phyloP scores from a whole-genome alignment of 2,797 vertebrate species.

The Danio jaintianensis region DNA sequence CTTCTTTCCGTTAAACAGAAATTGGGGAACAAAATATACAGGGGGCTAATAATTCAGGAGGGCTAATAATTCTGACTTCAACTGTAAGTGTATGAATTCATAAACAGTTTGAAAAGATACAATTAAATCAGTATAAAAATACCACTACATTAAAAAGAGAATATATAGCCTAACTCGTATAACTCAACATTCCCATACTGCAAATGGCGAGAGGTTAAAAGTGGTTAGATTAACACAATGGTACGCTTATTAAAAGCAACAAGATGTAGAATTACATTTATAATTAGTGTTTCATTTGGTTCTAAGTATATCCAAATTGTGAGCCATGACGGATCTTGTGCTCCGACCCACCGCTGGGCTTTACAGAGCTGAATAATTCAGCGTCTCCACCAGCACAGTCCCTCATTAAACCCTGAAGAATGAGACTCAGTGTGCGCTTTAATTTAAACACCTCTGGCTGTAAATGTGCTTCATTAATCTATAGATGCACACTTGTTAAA shows the following conservation, averaged over 20 bases:
- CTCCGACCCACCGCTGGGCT: background rate
- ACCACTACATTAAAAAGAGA: too few relatives aligned
- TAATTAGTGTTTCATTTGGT: background rate
- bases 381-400: background rate
- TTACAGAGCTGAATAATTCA: background rate
- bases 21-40: too few relatives aligned
- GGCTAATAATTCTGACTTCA: too few relatives aligned
- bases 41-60: too few relatives aligned
- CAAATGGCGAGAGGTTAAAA: too few relatives aligned
- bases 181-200: too few relatives aligned
- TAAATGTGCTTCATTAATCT: background rate
- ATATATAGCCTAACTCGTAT: too few relatives aligned
- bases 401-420: slow-evolving; percentile 4
- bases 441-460: background rate
- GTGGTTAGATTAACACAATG: background rate
- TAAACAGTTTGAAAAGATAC: too few relatives aligned
- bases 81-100: too few relatives aligned
- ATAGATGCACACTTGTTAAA: background rate
- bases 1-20: too few relatives aligned
- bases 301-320: background rate
- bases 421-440: background rate
- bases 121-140: too few relatives aligned
- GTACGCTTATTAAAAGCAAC: background rate
- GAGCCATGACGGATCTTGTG: background rate
- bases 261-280: background rate